phyloP scores from a whole-genome alignment of 2,797 vertebrate genomes.

The Emydoidea blandingii region DNA sequence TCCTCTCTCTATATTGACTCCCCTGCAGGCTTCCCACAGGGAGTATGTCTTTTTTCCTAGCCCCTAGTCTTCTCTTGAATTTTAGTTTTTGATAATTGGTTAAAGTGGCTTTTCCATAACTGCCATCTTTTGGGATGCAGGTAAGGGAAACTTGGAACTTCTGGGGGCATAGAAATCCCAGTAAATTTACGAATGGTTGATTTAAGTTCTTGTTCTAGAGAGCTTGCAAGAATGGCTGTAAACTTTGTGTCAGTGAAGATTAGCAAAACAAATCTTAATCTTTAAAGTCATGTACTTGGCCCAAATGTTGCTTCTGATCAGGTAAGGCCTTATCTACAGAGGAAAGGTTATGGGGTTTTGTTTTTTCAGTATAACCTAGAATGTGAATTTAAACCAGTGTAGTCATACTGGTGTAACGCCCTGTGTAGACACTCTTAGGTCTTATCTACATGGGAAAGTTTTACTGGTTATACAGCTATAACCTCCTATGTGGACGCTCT shows the following conservation, averaged over 20 bases:
- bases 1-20: slow-evolving; percentile 57
- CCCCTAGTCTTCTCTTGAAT: slow-evolving; percentile 22
- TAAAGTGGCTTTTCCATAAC: background rate
- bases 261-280: slow-evolving; percentile 6
- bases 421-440: background rate
- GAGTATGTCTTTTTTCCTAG: slow-evolving; percentile 20
- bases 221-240: background rate
- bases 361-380: background rate
- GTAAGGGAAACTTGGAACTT: slow-evolving; percentile 8
- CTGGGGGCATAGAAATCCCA: background rate
- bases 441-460: background rate
- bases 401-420: background rate
- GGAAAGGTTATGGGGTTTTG: background rate
- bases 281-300: background rate
- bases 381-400: background rate
- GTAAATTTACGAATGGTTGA: rapidly evolving
- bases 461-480: background rate
- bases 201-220: background rate
- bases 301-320: slow-evolving; percentile 7
- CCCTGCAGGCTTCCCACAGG: slow-evolving; percentile 1
- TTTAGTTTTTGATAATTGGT: slow-evolving; percentile 40
- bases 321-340: background rate
- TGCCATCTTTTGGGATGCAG: background rate
- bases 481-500: background rate
- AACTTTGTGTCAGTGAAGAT: background rate